Percentiles rank a stretch among this genome's conserved stretches.
These are phyloP conservation scores for Lucifuga dentata DNA, from an alignment of 2,113 vertebrate genomes.

Conservation along the genomic window DNA sequence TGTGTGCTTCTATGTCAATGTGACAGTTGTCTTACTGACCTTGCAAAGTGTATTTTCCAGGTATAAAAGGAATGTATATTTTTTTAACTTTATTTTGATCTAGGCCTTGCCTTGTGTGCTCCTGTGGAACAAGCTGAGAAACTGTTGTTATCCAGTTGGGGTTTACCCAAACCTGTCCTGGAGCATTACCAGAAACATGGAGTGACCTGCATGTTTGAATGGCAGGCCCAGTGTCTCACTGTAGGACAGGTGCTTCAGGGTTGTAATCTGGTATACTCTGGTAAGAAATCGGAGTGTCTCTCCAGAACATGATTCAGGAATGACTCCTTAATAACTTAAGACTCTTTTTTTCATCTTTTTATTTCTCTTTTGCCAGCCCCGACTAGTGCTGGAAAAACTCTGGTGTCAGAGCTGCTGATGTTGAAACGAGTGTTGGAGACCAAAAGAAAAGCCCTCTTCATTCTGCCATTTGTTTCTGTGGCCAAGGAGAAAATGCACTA, in stretches of 20 bases:
- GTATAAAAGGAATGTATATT: neutral
- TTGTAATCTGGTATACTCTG: conserved; percentile 95
- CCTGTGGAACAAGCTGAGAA: conserved; percentile 86
- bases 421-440: conserved; percentile 94
- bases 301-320: neutral
- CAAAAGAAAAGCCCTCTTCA: conserved; percentile 93
- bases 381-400: conserved; percentile 97
- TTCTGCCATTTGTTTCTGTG: conserved; percentile 96
- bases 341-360: neutral
- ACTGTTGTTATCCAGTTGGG: conserved; percentile 93
- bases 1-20: too few relatives aligned
- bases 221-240: conserved; percentile 96
- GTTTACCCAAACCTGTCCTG: conserved; percentile 89
- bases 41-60: too few relatives aligned
- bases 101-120: conserved; percentile 83
- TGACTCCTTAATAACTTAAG: too few relatives aligned
- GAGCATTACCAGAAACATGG: conserved; percentile 89
- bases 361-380: conserved; percentile 84
- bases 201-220: conserved; percentile 94
- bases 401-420: conserved; percentile 95
- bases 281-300: conserved; percentile 71
- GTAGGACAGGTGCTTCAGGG: conserved; percentile 91
- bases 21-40: too few relatives aligned
- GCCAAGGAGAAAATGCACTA: conserved; percentile 97
- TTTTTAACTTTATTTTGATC: neutral